These are phyloP conservation scores for Tragelaphus oryx DNA, from an alignment of 2,797 vertebrate species.

Conservation along the genomic window DNA sequence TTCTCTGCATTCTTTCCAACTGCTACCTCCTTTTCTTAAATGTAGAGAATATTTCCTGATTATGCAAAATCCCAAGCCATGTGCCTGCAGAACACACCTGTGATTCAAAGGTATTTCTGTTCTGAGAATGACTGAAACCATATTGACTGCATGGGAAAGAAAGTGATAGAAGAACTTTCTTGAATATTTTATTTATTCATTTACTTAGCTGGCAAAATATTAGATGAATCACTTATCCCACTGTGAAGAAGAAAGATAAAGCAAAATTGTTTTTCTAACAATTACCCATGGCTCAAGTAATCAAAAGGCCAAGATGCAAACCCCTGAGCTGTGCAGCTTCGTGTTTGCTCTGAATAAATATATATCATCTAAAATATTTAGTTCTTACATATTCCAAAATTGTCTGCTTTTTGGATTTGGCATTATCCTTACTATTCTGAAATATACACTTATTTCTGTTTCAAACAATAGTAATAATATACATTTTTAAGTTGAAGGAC, in stretches of 20 bases:
- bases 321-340: constrained; percentile 32
- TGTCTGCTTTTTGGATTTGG: constrained; percentile 45
- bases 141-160: constrained; percentile 57
- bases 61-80: constrained; percentile 45
- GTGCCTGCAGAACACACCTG: constrained; percentile 45
- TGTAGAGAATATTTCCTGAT: constrained; percentile 72
- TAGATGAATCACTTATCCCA: constrained; percentile 49
- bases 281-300: neutral
- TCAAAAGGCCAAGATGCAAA: constrained; percentile 29
- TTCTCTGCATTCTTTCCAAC: constrained; percentile 72
- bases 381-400: constrained; percentile 49
- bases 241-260: constrained; percentile 57
- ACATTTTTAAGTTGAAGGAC: constrained; percentile 46
- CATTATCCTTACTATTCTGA: constrained; percentile 52
- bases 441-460: constrained; percentile 20
- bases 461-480: neutral
- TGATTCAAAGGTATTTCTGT: constrained; percentile 61
- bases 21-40: constrained; percentile 75
- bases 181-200: neutral
- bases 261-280: constrained; percentile 65
- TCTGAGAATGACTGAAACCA: constrained; percentile 48
- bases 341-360: constrained; percentile 62
- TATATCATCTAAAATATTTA: constrained; percentile 57
- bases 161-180: constrained; percentile 47
- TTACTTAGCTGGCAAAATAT: constrained; percentile 21